Evolutionary conservation across 2,113 vertebrate genomes (phyloP).

Genomic region (Myocastor coypus): DNA sequence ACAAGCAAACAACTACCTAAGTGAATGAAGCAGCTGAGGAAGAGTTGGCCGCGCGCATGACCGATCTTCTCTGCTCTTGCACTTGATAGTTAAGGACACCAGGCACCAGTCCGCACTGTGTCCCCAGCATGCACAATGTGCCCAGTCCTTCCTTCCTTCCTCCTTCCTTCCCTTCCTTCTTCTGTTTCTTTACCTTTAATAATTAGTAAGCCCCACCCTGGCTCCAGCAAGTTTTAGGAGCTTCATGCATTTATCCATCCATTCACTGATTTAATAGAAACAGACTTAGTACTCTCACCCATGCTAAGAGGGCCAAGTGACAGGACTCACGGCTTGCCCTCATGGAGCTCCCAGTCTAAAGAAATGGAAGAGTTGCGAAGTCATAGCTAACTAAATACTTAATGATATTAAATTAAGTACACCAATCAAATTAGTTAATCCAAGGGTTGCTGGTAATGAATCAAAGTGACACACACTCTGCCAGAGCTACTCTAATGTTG

Average conservation of each 20-base stretch:
- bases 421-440: not conserved
- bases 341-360: not conserved
- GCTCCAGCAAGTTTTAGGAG: not conserved
- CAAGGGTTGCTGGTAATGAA: not conserved
- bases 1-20: not conserved
- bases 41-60: fast-evolving
- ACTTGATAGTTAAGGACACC: not conserved
- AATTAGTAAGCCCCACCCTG: not conserved
- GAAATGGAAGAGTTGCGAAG: not conserved
- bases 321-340: not conserved
- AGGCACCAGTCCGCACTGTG: fast-evolving
- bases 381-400: not conserved
- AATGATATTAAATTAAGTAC: not conserved
- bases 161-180: too few species aligned
- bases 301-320: fast-evolving
- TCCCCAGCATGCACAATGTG: fast-evolving
- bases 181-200: not conserved
- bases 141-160: fast-evolving
- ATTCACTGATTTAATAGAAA: not conserved
- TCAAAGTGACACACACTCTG: not conserved
- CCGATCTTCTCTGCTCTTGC: not conserved
- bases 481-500: not conserved
- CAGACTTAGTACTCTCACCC: too few species aligned
- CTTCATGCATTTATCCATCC: not conserved
- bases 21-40: not conserved